Evolutionary conservation across 1,140 invertebrate genomes (phyloP), one percentile per base, ranked within the genome.

Genomic region (Gonatopus flavifemur): DNA sequence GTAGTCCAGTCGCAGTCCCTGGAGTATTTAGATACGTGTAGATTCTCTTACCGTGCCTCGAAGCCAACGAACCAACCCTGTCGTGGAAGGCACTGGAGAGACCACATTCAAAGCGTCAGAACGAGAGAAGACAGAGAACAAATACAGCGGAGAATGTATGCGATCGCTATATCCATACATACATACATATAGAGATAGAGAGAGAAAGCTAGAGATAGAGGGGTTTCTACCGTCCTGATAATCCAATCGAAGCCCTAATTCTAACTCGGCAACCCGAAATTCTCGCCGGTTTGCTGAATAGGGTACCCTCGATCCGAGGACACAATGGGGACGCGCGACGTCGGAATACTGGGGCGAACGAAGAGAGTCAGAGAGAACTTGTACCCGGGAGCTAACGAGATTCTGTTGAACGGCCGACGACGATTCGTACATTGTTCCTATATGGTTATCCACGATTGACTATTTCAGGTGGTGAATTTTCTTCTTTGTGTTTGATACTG

Each of bases 211-310:
- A 45, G 32, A 24, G 20, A 9, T 38, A 18, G 44, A 32, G 38
- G 50, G 55, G 45, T 47, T 50, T 38, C 58, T 50, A 37, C 42
- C 59, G 62, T 65, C 49, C 67, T 69, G 73, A 77, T 78, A 78
- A 78, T 78, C 69, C 71, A 78, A 78, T 78, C 72, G 68, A 72
- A 77, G 67, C 67, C 69, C 76, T 76, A 77, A 78, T 78, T 77
- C 72, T 72, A 70, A 76, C 72, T 70, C 71, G 64, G 64, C 70
- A 71, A 67, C 64, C 67, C 66, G 67, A 74, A 75, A 76, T 76
- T 78, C 72, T 66, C 68, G 66, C 59, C 65, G 68, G 74, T 76
- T 76, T 76, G 69, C 70, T 71, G 72, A 76, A 76, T 75, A 74
- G 70, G 60, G 64, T 66, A 70, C 57, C 60, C 57, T 57, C 59